phyloP scores from a whole-genome alignment of 2,888 invertebrate species.

The Amorpha juglandis region DNA sequence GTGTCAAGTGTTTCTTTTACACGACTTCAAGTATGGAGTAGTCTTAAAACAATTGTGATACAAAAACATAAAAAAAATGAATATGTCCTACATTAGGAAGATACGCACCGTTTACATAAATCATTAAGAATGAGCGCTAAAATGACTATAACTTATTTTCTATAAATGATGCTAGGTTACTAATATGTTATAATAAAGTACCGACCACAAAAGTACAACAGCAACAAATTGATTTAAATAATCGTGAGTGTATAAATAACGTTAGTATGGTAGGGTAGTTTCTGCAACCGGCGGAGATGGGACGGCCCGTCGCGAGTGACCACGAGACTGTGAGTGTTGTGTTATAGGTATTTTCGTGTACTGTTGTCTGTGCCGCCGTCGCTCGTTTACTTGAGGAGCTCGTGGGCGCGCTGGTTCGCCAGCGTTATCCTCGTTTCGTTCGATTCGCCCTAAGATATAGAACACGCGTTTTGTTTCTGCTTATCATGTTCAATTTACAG shows the following conservation, averaged over 20 bases:
- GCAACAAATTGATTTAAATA: not conserved
- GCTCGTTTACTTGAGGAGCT: constrained; percentile 93
- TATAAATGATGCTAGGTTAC: not conserved
- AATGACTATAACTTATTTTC: not conserved
- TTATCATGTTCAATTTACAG: constrained; percentile 58
- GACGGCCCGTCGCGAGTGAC: constrained; percentile 32
- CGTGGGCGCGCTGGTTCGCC: constrained; percentile 98
- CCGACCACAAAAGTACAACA: not conserved
- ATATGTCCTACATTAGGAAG: constrained; percentile 31
- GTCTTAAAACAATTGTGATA: constrained; percentile 4
- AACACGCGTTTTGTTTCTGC: constrained; percentile 65
- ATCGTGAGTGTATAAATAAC: not conserved
- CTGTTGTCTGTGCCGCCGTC: constrained; percentile 63
- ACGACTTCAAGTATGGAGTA: constrained; percentile 10
- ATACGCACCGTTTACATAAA: constrained; percentile 13
- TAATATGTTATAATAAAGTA: not conserved
- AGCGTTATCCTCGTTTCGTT: constrained; percentile 98
- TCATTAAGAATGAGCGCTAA: constrained; percentile 3
- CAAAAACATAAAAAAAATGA: not conserved
- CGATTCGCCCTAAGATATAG: constrained; percentile 88
- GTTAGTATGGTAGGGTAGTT: too few species aligned
- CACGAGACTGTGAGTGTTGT: constrained; percentile 72
- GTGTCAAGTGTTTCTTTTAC: not conserved
- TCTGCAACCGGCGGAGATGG: constrained; percentile 23
- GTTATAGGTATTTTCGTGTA: constrained; percentile 38